Base-by-base conservation (phyloP, 2,113 vertebrate species). In the Hippotragus niger region DNA sequence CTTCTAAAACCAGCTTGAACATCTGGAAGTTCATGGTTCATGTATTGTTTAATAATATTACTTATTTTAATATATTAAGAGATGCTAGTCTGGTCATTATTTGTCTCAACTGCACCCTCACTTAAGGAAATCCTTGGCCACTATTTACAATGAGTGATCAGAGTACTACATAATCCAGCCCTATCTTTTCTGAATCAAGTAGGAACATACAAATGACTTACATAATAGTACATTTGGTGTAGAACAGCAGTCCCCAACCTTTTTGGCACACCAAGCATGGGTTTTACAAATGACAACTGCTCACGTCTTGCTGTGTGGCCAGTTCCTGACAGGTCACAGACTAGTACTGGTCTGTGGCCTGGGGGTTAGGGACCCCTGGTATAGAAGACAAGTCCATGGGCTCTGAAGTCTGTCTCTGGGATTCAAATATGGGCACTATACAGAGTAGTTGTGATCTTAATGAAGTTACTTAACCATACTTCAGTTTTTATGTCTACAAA, bases 171-270 rank as follows among this genome's bases (percentile, higher is more conserved):
- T 57, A 40, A 74, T 2, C 14, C 25, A 76, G 6, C 1, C 9
- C 6, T 55, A 33, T 6, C 11, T 3, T 6, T 83, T 27, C 3
- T 88, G 9, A 86, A 78, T 52, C 33, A 95, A 58, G 25, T 17
- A 0, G 25, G 2, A 1, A 85, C 64, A 21, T 50, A 88, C 29
- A 85, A 52, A 7, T 36, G 31, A 84, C 36, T n/a, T 76, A n/a
- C 1, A 7, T 5, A n/a, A n/a, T 1, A 14, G 33, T 15, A 33
- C 1, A 13, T 8, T 43, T 15, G 9, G 1, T 21, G 33, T 43
- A 27, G 71, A 27, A 43, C 21, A 43, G 40, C 40, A 27, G 71
- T 76, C 23, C 12, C 6, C 12, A 43, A 76, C 6, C 6, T 43
- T 76, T 76, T 27, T 0, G 0, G 23, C 40, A 76, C 23, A 45